These are phyloP conservation scores for Melinopterus prodromus DNA, from an alignment of 2,888 invertebrate species.

Conservation along the genomic window DNA sequence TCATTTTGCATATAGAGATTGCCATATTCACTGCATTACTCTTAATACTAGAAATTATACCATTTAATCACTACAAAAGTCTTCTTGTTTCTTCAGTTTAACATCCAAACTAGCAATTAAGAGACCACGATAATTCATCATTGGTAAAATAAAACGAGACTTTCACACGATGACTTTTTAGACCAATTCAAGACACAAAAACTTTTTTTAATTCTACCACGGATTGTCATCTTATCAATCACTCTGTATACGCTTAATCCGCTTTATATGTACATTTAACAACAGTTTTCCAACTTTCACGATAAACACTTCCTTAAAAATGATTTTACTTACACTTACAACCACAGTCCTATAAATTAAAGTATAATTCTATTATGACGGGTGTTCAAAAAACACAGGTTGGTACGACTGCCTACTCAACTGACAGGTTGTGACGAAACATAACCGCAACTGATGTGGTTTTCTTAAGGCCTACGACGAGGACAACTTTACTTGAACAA, in stretches of 20 bases:
- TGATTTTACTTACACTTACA: no score
- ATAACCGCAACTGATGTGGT: no score
- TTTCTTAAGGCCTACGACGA: no score
- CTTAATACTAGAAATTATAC: constrained; percentile 35
- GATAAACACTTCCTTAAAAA: background rate
- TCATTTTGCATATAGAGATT: background rate
- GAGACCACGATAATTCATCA: constrained; percentile 28
- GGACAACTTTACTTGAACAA: no score
- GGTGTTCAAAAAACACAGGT: no score
- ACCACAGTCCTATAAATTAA: constrained; percentile 5
- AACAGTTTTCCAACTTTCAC: background rate
- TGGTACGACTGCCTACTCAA: background rate
- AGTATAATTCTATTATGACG: background rate
- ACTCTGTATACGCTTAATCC: background rate
- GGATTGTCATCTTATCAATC: background rate
- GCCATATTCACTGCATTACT: constrained; percentile 11
- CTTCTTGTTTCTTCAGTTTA: constrained; percentile 41
- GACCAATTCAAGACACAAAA: background rate
- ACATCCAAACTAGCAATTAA: constrained; percentile 19
- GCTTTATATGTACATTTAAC: background rate
- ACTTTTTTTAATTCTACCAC: background rate
- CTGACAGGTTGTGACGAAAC: background rate
- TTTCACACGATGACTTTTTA: constrained; percentile 26
- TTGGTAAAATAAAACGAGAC: constrained; percentile 37
- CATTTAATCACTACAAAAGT: constrained; percentile 43